Percentiles rank a stretch among this genome's conserved stretches.
phyloP scores from a whole-genome alignment of 1,140 invertebrate species.

The Homarus americanus region DNA sequence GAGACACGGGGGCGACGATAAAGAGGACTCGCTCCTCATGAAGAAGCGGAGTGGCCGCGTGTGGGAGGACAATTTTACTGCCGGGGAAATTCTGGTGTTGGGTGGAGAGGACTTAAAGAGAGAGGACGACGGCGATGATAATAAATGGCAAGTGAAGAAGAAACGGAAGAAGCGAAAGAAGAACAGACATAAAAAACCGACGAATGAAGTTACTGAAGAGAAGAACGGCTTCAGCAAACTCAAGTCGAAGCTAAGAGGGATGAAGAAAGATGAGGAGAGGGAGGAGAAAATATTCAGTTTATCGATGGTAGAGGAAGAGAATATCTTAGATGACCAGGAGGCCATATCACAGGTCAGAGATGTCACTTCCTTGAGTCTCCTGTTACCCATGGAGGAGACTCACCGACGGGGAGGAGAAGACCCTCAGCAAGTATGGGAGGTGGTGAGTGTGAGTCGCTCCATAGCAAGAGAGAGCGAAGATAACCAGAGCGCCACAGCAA shows the following conservation, averaged over 20 bases:
- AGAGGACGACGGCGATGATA: background rate
- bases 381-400: too few species aligned
- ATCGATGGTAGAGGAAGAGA: constrained; percentile 26
- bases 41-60: constrained; percentile 22
- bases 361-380: background rate
- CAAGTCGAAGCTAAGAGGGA: constrained; percentile 20
- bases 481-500: background rate
- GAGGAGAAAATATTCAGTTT: constrained; percentile 40
- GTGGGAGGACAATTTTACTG: constrained; percentile 26
- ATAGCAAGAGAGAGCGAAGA: background rate
- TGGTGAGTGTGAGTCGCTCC: background rate
- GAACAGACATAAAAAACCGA: background rate
- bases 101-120: background rate
- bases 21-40: background rate
- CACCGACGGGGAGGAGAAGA: background rate
- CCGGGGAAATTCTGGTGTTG: background rate
- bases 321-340: background rate
- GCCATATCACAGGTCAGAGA: background rate
- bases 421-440: background rate
- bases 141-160: background rate
- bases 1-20: background rate
- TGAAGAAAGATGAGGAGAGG: constrained; percentile 22
- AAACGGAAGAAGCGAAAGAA: constrained; percentile 26
- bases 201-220: background rate
- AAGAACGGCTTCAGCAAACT: constrained; percentile 25